Conservation (phyloP, 2,888 invertebrate genomes). For the Chydorus sphaericus region DNA sequence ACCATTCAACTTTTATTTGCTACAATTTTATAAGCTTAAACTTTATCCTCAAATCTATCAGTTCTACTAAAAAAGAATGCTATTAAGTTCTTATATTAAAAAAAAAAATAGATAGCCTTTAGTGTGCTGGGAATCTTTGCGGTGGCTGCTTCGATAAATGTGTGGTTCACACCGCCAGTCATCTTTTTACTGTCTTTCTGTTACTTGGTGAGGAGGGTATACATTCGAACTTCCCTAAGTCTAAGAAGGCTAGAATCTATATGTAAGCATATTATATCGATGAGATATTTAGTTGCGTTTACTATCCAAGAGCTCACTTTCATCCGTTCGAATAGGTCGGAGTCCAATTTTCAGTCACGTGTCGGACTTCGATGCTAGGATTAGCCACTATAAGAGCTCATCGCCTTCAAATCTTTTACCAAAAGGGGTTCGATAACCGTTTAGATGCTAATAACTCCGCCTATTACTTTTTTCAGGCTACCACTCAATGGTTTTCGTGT, state of each 20-base stretch:
- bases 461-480: conserved; percentile 78
- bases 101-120: too few relatives aligned
- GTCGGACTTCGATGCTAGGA: conserved; percentile 62
- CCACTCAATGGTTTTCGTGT: conserved; percentile 88
- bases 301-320: not conserved
- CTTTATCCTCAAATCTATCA: too few relatives aligned
- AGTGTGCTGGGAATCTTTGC: conserved; percentile 31
- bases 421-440: conserved; percentile 28
- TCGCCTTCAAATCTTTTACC: conserved; percentile 28
- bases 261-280: conserved; percentile 25
- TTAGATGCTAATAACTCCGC: conserved; percentile 57
- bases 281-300: too few relatives aligned
- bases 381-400: conserved; percentile 48
- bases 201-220: conserved; percentile 29
- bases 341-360: conserved; percentile 49
- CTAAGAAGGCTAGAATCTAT: conserved; percentile 36
- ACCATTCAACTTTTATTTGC: too few relatives aligned
- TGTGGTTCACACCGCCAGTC: conserved; percentile 26
- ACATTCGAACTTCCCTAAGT: conserved; percentile 32
- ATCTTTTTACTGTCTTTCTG: conserved; percentile 30
- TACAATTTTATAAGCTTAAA: too few relatives aligned
- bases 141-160: conserved; percentile 33
- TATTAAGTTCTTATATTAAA: too few relatives aligned
- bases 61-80: too few relatives aligned
- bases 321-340: conserved; percentile 27